Evolutionary conservation across 1,140 invertebrate species (phyloP).

Genomic region (Cotesia chilonis): DNA sequence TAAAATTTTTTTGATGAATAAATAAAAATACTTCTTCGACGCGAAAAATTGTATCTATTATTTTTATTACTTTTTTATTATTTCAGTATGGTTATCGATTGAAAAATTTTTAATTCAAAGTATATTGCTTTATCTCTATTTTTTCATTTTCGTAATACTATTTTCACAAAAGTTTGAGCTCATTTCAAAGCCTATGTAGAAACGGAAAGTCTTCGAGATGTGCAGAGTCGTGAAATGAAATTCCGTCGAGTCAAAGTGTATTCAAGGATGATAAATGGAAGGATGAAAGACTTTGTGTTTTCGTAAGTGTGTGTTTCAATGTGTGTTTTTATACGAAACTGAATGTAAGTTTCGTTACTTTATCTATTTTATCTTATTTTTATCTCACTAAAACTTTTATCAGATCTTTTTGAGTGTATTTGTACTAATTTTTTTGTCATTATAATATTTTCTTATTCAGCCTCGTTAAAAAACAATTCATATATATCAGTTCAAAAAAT

Average conservation of each 20-base stretch:
- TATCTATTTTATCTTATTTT: slow-evolving; percentile 5
- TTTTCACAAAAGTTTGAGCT: slow-evolving; percentile 1
- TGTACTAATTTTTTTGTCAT: background rate
- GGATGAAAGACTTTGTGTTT: slow-evolving; percentile 8
- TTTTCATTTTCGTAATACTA: background rate
- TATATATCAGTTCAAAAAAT: too few species aligned
- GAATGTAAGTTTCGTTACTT: slow-evolving; percentile 21
- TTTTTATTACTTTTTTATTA: too few species aligned
- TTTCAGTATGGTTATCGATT: too few species aligned
- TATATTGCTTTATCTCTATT: background rate
- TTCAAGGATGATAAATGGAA: slow-evolving; percentile 17
- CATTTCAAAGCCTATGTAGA: slow-evolving; percentile 1
- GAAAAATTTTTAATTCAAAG: background rate
- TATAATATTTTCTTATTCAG: too few species aligned
- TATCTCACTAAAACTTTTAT: slow-evolving; percentile 25
- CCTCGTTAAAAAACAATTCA: too few species aligned
- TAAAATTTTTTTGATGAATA: background rate
- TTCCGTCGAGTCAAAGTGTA: slow-evolving; percentile 27
- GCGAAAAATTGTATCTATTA: too few species aligned
- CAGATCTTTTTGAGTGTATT: slow-evolving; percentile 19
- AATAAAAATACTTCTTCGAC: too few species aligned
- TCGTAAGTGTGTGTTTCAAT: background rate
- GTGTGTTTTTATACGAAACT: too few species aligned
- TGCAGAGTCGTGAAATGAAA: slow-evolving; percentile 19
- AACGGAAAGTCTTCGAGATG: background rate